Evolutionary conservation across 1,140 invertebrate genomes (phyloP).

Genomic region (Lordiphosa collinella): DNA sequence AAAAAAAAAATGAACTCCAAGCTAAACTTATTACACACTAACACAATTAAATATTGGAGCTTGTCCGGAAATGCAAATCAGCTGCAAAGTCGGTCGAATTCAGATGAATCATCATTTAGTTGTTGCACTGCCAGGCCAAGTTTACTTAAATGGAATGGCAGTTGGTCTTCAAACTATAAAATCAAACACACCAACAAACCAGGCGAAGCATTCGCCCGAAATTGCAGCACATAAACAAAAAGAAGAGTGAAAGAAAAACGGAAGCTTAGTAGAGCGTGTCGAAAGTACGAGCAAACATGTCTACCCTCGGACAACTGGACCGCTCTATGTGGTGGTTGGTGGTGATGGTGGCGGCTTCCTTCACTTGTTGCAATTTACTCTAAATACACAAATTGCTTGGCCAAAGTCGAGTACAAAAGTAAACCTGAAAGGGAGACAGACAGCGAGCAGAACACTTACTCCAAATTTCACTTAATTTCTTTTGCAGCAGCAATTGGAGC

Average conservation of each 20-base stretch:
- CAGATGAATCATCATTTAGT: constrained; percentile 30
- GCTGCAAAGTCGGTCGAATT: constrained; percentile 18
- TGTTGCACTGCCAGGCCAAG: constrained; percentile 25
- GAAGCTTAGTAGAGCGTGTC: constrained; percentile 74
- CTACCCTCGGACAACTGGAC: constrained; percentile 48
- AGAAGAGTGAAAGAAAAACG: constrained; percentile 47
- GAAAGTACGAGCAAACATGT: constrained; percentile 59
- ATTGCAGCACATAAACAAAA: constrained; percentile 39
- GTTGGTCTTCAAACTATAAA: constrained; percentile 37
- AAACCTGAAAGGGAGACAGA: constrained; percentile 40
- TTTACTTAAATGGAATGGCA: constrained; percentile 11
- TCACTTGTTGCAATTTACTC: constrained; percentile 46
- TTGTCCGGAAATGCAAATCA: constrained; percentile 60
- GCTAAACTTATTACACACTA: constrained; percentile 35
- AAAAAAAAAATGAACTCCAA: too few species aligned
- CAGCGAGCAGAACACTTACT: constrained; percentile 15
- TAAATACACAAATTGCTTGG: constrained; percentile 24
- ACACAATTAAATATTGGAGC: constrained; percentile 65
- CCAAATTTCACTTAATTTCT: constrained; percentile 20
- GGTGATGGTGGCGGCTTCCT: constrained; percentile 33
- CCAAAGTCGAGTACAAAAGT: constrained; percentile 13
- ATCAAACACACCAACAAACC: background rate
- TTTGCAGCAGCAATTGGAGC: constrained; percentile 78
- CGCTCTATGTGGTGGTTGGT: constrained; percentile 29
- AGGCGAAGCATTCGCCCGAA: constrained; percentile 22